phyloP scores from a whole-genome alignment of 2,113 vertebrate species.

The Apus apus region DNA sequence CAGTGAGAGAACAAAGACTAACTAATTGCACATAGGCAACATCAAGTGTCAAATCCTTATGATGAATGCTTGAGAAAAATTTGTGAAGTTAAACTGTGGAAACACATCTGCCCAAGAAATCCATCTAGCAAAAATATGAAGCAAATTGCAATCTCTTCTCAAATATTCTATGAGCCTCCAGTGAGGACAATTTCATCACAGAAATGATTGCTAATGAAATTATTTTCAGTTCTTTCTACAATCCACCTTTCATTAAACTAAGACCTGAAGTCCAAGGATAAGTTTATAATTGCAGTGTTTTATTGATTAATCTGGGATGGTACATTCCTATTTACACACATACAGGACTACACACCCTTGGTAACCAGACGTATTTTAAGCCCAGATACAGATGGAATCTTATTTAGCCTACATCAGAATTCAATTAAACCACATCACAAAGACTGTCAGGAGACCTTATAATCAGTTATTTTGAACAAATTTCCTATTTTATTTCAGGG shows the following conservation, averaged over 20 bases:
- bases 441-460: not conserved
- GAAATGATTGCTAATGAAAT: not conserved
- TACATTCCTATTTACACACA: not conserved
- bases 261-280: not conserved
- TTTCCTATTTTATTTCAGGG: constrained; percentile 20
- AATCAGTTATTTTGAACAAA: not conserved
- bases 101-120: not conserved
- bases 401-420: not conserved
- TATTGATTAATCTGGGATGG: not conserved
- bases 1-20: not conserved
- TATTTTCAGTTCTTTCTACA: not conserved
- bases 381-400: not conserved
- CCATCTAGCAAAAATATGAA: not conserved
- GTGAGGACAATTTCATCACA: not conserved
- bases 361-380: not conserved
- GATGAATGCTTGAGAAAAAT: not conserved
- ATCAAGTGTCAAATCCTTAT: not conserved
- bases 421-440: not conserved
- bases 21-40: not conserved
- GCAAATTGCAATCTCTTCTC: not conserved
- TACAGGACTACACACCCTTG: not conserved
- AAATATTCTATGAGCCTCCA: not conserved
- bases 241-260: not conserved
- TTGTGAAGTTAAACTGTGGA: not conserved
- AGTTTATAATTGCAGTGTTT: not conserved